Evolutionary conservation across 2,113 vertebrate genomes (phyloP).

Genomic region (Cercopithecus mona): DNA sequence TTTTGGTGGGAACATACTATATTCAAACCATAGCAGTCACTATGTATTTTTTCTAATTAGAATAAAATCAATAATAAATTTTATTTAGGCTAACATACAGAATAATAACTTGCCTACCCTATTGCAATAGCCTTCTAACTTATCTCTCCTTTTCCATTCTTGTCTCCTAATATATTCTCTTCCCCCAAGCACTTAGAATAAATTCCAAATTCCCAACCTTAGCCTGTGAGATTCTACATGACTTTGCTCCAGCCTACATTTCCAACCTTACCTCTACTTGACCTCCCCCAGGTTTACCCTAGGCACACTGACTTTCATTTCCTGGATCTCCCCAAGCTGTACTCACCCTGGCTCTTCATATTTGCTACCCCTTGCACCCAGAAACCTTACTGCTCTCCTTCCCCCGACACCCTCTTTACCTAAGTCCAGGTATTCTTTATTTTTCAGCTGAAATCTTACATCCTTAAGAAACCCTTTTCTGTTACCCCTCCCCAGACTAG

Average conservation of each 20-base stretch:
- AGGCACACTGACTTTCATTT: neutral
- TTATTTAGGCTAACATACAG: neutral
- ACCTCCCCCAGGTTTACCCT: neutral
- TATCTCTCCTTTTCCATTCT: neutral
- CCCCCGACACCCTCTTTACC: neutral
- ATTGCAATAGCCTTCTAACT: neutral
- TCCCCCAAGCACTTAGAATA: conserved; percentile 9
- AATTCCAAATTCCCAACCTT: neutral
- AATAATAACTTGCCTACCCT: conserved; percentile 1
- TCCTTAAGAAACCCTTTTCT: neutral
- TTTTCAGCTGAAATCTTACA: neutral
- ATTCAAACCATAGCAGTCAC: neutral
- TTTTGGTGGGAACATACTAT: neutral
- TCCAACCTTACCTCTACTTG: neutral
- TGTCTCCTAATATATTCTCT: neutral
- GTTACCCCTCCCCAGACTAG: neutral
- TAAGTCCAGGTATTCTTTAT: neutral
- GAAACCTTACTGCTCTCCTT: neutral
- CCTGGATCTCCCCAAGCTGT: neutral
- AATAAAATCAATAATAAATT: conserved; percentile 5
- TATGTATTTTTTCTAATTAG: conserved; percentile 9
- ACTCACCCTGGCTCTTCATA: neutral
- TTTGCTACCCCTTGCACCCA: neutral
- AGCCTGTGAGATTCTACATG: neutral
- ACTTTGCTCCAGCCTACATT: neutral